Evolutionary conservation across 2,888 invertebrate genomes (phyloP), one percentile per base, ranked within the genome.

Genomic region (Hipparchia sbordonii): DNA sequence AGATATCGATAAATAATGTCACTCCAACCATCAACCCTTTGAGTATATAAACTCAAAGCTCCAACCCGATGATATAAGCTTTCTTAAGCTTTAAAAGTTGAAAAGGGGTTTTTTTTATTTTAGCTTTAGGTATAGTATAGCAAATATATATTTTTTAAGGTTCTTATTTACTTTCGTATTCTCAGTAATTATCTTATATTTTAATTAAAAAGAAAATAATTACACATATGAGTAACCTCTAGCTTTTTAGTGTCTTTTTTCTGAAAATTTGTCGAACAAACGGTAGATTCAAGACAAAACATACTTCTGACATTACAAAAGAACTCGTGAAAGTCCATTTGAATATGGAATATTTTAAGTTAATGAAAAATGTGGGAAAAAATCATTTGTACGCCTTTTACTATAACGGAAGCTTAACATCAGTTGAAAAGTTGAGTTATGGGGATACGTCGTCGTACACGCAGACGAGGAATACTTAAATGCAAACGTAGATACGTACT

Each of bases 361-460:
- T 46, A 46, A 67, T 67, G 56, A 57, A 46, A 67, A 46, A 56
- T 67, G 57, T 67, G 57, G 54, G 57, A 67, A 56, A 67, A 45
- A 9, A 56, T 54, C 39, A 2, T 39, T n/a, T 67, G 67, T 7
- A 52, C 54, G 52, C 48, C 63, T 63, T 63, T 63, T 59, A 62
- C 12, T 33, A 6, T 52, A 39, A 65, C 12, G 52, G 45, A 57
- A 46, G 13, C 13, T 23, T 63, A 56, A 57, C 39, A 9, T 46
- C 13, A 57, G 56, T 67, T 57, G 57, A 67, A 67, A 67, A 23
- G 48, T 69, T 69, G 61, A 69, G 60, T 69, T 61, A 69, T 61
- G 69, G 57, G 51, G 52, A 33, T 52, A 48, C 57, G 45, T 48
- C 59, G 67, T 48, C 59, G 67, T 48, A 52, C 33, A 39, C 51